Conservation (phyloP, 2,113 vertebrate species). For the Festucalex cinctus region DNA sequence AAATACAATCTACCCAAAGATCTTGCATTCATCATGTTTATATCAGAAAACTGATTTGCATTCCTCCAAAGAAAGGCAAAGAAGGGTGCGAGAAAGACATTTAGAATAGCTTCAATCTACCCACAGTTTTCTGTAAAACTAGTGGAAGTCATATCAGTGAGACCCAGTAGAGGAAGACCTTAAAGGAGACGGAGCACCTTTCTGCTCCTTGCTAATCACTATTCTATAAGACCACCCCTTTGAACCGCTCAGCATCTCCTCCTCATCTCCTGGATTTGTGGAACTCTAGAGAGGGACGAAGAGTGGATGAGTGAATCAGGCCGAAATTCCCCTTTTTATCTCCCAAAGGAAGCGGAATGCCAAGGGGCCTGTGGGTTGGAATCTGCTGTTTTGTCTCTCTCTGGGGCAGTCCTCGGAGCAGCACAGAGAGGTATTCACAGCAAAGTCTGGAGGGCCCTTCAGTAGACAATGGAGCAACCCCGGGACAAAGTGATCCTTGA, state of each 20-base stretch:
- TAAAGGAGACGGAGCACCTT: conserved; percentile 43
- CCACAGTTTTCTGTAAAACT: conserved; percentile 53
- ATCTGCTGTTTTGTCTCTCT: conserved; percentile 69
- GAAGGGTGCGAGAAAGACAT: conserved; percentile 42
- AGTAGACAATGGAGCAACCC: conserved; percentile 77
- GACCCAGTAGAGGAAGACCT: conserved; percentile 55
- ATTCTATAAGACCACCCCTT: conserved; percentile 62
- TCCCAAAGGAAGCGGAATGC: conserved; percentile 68
- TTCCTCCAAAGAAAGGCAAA: no score
- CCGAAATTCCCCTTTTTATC: conserved; percentile 64
- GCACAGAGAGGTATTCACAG: conserved; percentile 62
- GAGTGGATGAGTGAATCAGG: conserved; percentile 57
- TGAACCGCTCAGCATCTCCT: conserved; percentile 36
- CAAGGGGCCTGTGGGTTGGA: conserved; percentile 61
- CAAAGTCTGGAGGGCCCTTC: conserved; percentile 72
- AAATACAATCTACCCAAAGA: not conserved
- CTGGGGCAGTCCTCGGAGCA: conserved; percentile 51
- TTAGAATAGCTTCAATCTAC: not conserved
- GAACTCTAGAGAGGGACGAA: conserved; percentile 45
- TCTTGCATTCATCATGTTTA: no score
- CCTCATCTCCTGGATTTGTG: conserved; percentile 39
- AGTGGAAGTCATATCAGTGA: conserved; percentile 66
- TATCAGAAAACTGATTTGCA: not conserved
- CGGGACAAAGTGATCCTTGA: conserved; percentile 81
- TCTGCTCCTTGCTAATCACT: conserved; percentile 61